Conservation (phyloP, 2,888 invertebrate species). For the Prosapia bicincta region DNA sequence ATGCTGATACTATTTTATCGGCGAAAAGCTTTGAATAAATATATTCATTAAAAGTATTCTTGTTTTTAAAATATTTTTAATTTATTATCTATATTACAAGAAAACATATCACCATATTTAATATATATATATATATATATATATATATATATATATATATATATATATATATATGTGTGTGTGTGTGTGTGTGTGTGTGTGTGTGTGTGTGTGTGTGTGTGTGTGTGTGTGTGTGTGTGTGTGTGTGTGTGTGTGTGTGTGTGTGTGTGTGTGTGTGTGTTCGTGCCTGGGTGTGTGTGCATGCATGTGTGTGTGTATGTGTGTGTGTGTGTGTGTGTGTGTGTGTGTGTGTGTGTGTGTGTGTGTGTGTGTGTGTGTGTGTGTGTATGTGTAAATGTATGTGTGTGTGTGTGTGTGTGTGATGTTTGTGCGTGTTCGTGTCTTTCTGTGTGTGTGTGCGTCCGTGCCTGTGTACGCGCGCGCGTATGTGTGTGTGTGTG, state of each 20-base stretch:
- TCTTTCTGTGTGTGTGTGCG: no score
- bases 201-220: not conserved
- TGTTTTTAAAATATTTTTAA: no score
- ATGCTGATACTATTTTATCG: no score
- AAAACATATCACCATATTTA: no score
- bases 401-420: not conserved
- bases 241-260: constrained; percentile 9
- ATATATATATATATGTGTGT: not conserved
- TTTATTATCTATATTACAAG: no score
- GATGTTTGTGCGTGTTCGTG: not conserved
- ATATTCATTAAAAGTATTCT: no score
- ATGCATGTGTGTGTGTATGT: constrained; percentile 5
- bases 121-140: no score
- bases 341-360: constrained; percentile 10
- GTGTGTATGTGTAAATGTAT: constrained; percentile 3
- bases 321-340: constrained; percentile 9
- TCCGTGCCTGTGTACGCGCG: no score
- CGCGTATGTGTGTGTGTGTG: no score
- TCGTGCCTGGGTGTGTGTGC: constrained; percentile 2
- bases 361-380: constrained; percentile 10
- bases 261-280: constrained; percentile 10
- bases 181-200: constrained; percentile 6
- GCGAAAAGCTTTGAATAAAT: no score
- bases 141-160: not conserved
- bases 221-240: constrained; percentile 10